Evolutionary conservation across 2,888 invertebrate species (phyloP).

Genomic region (Leptinotarsa rubiginosa): DNA sequence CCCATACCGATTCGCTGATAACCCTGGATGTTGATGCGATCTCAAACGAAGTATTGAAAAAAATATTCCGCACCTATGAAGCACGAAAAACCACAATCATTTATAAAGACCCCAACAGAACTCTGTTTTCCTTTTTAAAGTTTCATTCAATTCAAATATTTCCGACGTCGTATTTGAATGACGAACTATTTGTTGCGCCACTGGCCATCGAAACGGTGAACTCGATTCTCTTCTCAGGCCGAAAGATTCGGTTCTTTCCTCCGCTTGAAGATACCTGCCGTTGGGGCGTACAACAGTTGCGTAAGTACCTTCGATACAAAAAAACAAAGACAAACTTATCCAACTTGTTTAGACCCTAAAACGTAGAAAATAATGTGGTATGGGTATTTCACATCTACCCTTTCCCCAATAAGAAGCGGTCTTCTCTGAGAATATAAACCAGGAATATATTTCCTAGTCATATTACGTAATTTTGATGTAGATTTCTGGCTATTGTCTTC

Average conservation of each 20-base stretch:
- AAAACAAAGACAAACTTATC: constrained; percentile 10
- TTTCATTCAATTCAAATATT: too few relatives aligned
- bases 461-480: too few relatives aligned
- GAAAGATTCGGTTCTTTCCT: constrained; percentile 34
- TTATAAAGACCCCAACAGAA: too few relatives aligned
- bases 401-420: not conserved
- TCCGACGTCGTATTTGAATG: not conserved
- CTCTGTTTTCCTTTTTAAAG: too few relatives aligned
- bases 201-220: constrained; percentile 34
- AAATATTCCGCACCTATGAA: too few relatives aligned
- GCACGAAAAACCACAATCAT: too few relatives aligned
- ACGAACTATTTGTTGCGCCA: constrained; percentile 15
- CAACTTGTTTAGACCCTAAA: not conserved
- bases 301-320: not conserved
- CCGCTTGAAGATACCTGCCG: constrained; percentile 34
- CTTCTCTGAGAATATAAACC: too few relatives aligned
- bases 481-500: too few relatives aligned
- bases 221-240: constrained; percentile 31
- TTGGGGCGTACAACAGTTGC: constrained; percentile 14
- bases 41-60: too few relatives aligned
- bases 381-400: not conserved
- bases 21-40: too few relatives aligned
- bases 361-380: not conserved
- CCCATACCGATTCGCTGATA: too few relatives aligned
- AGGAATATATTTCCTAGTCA: too few relatives aligned